Percentiles rank a stretch among this genome's conserved stretches.
phyloP scores from a whole-genome alignment of 1,140 invertebrate species.

The Diprion similis region DNA sequence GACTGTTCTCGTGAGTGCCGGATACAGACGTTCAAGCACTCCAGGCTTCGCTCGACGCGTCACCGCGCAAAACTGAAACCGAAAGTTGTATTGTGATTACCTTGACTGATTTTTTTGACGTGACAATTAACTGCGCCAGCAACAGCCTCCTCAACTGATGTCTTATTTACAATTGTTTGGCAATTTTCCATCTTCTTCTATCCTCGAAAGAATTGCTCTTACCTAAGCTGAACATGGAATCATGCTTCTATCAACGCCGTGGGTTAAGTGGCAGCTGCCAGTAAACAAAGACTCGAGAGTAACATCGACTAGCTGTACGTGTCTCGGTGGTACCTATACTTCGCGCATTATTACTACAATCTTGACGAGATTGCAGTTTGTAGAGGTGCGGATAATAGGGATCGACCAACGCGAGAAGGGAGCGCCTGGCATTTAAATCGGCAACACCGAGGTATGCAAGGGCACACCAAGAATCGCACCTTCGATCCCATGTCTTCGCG shows the following conservation, averaged over 20 bases:
- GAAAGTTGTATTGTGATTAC: not conserved
- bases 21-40: not conserved
- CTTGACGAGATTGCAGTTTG: not conserved
- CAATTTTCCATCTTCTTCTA: no score
- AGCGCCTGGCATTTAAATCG: conserved; percentile 26
- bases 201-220: no score
- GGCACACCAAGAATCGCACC: conserved; percentile 13
- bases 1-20: not conserved
- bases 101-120: conserved; percentile 3
- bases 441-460: conserved; percentile 21
- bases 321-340: not conserved
- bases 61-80: not conserved
- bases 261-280: not conserved
- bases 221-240: no score
- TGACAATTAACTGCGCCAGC: no score
- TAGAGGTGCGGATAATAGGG: not conserved
- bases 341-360: not conserved
- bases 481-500: not conserved
- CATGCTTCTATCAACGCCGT: no score
- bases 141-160: no score
- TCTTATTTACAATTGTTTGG: no score
- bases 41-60: not conserved
- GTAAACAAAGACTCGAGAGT: not conserved
- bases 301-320: not conserved
- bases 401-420: conserved; percentile 8